Evolutionary conservation across 2,113 vertebrate species (phyloP).

Genomic region (Carollia perspicillata): DNA sequence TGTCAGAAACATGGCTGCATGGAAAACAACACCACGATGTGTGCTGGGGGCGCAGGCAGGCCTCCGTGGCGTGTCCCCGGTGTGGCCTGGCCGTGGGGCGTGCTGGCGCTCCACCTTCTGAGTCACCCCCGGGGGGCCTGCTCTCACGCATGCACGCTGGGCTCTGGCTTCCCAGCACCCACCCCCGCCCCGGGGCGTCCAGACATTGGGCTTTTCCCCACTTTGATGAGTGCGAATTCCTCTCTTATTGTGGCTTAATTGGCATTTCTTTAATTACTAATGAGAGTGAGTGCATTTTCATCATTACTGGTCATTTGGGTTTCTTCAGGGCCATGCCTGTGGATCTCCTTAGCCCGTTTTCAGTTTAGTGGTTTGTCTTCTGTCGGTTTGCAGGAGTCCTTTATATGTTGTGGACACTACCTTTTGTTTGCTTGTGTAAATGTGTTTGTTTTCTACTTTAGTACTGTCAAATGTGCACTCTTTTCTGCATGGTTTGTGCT

Average conservation of each 20-base stretch:
- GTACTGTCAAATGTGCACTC: background rate
- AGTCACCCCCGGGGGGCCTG: too few relatives aligned
- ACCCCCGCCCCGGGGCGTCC: too few relatives aligned
- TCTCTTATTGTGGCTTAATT: background rate
- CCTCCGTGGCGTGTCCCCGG: background rate
- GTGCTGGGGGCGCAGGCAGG: background rate
- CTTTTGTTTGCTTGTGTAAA: background rate
- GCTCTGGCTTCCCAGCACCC: background rate
- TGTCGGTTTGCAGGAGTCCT: background rate
- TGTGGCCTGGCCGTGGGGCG: background rate
- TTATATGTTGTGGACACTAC: background rate
- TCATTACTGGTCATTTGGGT: background rate
- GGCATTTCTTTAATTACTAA: background rate
- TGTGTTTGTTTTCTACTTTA: background rate
- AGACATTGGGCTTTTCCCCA: background rate
- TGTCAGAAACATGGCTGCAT: background rate
- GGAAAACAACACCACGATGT: fast-evolving
- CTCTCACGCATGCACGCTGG: fast-evolving
- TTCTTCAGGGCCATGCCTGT: background rate
- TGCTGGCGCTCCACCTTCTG: too few relatives aligned
- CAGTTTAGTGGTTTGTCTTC: background rate
- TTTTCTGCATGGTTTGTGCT: background rate
- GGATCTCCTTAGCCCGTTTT: background rate
- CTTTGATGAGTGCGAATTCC: background rate
- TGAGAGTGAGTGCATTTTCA: background rate